Evolutionary conservation across 64 coral and sea anemone genomes (phyloP), one percentile per base, ranked within the genome.

Genomic region (Montipora efflorescens): DNA sequence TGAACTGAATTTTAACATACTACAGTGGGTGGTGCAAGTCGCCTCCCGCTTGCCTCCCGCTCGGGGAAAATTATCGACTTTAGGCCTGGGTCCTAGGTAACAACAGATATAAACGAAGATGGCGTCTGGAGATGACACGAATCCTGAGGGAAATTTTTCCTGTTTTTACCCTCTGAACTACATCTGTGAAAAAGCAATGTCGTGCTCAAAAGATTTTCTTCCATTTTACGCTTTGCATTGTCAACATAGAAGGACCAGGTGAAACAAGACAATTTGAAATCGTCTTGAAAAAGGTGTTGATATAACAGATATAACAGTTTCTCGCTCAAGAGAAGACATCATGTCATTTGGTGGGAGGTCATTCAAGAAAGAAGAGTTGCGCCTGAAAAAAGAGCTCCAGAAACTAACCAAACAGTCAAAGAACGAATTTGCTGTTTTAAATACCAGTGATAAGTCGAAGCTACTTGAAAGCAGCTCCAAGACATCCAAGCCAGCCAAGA

Each of bases 261-360:
- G 81, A 5, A 67, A 55, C 44, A 84, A 80, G 8, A 46, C 8
- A 13, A 4, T 76, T 44, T 45, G 46, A 76, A 7, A 45, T 10
- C 2, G 7, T 11, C 74, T 44, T 23, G 25, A 76, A 44, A 44
- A 5, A 76, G 74, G 9, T 46, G 74, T 45, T 44, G 74, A 67
- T 66, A 13, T 18, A 16, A 36, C 36, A 36, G 36, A 36, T 36
- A 36, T 36, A 36, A 36, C 36, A 36, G 36, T 36, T 36, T 36
- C 36, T 36, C 36, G 36, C 1, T 36, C 36, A 36, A 36, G 36
- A 47, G 4, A 0, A 44, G 14, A 18, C 23, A 87, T 43, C 1
- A 97, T 97, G 96, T 97, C 96, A 9, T 97, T 97, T 88, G 90
- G 96, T 48, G 90, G 93, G 20, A 92, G 79, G 74, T 97, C 96